Base-by-base conservation (phyloP, 2,113 vertebrate species). In the Protomyctophum bolini region DNA sequence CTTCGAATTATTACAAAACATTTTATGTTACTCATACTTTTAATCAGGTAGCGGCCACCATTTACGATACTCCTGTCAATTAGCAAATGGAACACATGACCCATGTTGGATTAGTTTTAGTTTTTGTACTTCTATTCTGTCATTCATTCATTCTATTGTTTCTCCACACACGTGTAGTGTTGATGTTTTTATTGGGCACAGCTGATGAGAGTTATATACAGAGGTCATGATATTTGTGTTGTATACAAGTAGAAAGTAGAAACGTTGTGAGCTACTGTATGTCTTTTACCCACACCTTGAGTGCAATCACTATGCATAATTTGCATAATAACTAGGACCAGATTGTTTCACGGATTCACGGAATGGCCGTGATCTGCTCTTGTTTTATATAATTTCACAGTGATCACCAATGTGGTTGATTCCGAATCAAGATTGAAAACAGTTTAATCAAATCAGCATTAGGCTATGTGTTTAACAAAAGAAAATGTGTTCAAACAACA, bases 31-130 rank as follows among this genome's bases (percentile, higher is more conserved):
- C 62, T 51, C 55, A 41, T 15, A 10, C 63, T 74, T 65, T 46
- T 79, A 58, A 12, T 66, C 68, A 61, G 51, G 60, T 83, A 70
- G 71, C 51, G 75, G 51, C 78, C 63, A 73, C 73, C 76, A 57
- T 59, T 41, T 55, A 69, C 63, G 51, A 71, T 72, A 51, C 60
- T 73, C 12, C 59, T 71, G 62, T 66, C 63, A 68, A 65, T 76
- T 49, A 65, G 63, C 11, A 57, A 74, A 41, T 41, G 33, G 33
- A 41, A 41, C 33, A 41, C 33, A 41, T 41, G 33, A 41, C 33
- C 33, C 33, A 41, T 41, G 33, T 41, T 41, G 33, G 3, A 41
- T 41, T 41, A 6, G 33, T 48, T 66, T 82, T 72, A 68, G 57
- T 80, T 81, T 29, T 72, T 79, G 66, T 76, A 83, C 64, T 29